These are phyloP conservation scores for Phthorimaea operculella DNA, from an alignment of 1,140 invertebrate genomes.

Conservation along the genomic window DNA sequence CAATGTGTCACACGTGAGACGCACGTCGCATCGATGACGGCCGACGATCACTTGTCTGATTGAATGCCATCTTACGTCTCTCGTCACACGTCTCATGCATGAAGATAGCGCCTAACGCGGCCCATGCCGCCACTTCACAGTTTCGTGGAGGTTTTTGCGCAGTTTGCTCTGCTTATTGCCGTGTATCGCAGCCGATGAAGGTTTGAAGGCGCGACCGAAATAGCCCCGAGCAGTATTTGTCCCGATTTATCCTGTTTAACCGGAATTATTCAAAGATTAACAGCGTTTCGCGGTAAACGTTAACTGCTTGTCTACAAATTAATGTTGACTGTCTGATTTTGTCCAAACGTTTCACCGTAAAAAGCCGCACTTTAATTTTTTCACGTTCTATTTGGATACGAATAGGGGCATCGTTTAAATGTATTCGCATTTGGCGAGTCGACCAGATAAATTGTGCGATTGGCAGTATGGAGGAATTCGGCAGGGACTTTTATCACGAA, in stretches of 20 bases:
- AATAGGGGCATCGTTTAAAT: neutral
- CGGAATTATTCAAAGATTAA: conserved; percentile 8
- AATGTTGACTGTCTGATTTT: neutral
- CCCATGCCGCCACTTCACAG: neutral
- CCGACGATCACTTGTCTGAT: too few relatives aligned
- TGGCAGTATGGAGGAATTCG: conserved; percentile 48
- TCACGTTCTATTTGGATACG: neutral
- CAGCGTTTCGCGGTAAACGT: conserved; percentile 1
- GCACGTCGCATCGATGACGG: too few relatives aligned
- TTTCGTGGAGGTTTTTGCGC: conserved; percentile 1
- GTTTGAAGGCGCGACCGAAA: neutral
- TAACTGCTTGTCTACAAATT: neutral
- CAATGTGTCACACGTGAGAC: too few relatives aligned
- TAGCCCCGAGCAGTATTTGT: conserved; percentile 6
- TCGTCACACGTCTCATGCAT: too few relatives aligned
- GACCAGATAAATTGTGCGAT: conserved; percentile 42
- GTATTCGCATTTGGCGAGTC: conserved; percentile 7
- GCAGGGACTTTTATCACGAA: conserved; percentile 58
- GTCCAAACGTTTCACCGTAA: neutral
- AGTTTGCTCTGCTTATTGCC: neutral
- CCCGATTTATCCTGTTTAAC: conserved; percentile 9
- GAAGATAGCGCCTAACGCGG: too few relatives aligned
- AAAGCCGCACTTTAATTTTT: neutral
- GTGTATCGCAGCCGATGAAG: neutral
- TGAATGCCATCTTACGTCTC: too few relatives aligned